Base-by-base conservation (phyloP, 2,888 invertebrate genomes). In the Sarcophaga variegata region DNA sequence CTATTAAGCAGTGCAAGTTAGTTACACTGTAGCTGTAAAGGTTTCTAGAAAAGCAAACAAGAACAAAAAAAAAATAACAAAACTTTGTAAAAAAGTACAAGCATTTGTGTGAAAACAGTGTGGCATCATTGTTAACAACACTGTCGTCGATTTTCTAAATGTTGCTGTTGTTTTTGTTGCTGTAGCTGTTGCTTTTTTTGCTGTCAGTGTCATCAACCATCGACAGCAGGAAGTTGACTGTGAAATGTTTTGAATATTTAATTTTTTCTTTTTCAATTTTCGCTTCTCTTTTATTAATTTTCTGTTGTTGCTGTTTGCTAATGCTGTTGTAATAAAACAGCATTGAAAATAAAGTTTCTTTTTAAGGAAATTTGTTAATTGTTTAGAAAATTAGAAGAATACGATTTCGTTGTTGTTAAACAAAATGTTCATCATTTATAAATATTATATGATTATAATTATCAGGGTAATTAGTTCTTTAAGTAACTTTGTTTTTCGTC, bases 161-260 rank as follows among this genome's bases (percentile, higher is more conserved):
- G 59, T 63, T 64, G 59, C n/a, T 49, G 67, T 70, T 10, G 22
- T 49, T 62, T 0, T 8, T 60, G 17, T 12, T 59, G 59, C 59
- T 59, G 17, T 54, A 14, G 59, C 59, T 59, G 12, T 59, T 59
- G 14, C 4, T 59, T 59, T 17, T 64, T 59, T 47, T 64, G 64
- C 14, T 20, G 54, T 69, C 74, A 70, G 49, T 67, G 76, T 54
- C 71, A 71, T 20, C 67, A 67, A 20, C 47, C 25, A 27, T 54
- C 70, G 81, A 25, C 78, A 81, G 81, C 87, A 87, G 87, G 84
- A 87, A 87, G 87, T 87, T 82, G 81, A 71, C 71, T 62, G 82
- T 79, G 84, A 81, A 82, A 79, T 84, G 87, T 82, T 84, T 76
- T 76, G 87, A 84, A 87, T 87, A 76, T 84, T 79, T 78, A 87